Conservation (phyloP, 2,113 vertebrate species). For the Bolborhynchus lineola region DNA sequence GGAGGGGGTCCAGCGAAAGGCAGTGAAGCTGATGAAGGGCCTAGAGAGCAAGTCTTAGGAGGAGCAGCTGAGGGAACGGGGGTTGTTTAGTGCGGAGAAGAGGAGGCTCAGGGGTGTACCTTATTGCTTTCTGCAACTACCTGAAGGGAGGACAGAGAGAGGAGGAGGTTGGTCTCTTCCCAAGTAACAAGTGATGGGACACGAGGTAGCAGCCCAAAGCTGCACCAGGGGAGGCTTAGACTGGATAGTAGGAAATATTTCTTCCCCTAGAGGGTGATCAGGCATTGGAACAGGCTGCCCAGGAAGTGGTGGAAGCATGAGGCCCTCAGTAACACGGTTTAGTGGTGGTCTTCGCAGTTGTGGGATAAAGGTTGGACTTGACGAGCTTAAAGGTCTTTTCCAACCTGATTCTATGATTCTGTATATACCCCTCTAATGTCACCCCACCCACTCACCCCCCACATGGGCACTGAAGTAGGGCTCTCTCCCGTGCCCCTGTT, state of each 20-base stretch:
- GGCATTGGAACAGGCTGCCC: neutral
- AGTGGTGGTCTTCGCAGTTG: neutral
- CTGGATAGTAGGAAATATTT: neutral
- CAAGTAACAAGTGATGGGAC: neutral
- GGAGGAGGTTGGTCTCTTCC: neutral
- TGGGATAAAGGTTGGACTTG: neutral
- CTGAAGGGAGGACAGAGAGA: neutral
- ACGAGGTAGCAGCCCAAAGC: neutral
- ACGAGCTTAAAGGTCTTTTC: neutral
- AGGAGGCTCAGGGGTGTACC: neutral
- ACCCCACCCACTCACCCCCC: neutral
- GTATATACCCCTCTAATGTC: neutral
- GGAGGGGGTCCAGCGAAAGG: rapidly evolving
- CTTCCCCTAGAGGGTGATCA: neutral
- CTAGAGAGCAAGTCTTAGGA: neutral
- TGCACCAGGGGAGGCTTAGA: neutral
- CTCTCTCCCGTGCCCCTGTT: neutral
- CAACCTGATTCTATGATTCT: neutral
- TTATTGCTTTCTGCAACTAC: neutral
- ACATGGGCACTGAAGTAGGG: rapidly evolving
- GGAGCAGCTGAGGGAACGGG: neutral
- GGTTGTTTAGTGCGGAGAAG: neutral
- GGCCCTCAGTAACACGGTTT: neutral
- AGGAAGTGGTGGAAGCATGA: neutral
- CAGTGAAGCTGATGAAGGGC: neutral